A percentile compares a stretch with the other conserved stretches of the same genome.
Evolutionary conservation across 92 coral and sea anemone species (phyloP).

Genomic region (Zoanthus sansibaricus): DNA sequence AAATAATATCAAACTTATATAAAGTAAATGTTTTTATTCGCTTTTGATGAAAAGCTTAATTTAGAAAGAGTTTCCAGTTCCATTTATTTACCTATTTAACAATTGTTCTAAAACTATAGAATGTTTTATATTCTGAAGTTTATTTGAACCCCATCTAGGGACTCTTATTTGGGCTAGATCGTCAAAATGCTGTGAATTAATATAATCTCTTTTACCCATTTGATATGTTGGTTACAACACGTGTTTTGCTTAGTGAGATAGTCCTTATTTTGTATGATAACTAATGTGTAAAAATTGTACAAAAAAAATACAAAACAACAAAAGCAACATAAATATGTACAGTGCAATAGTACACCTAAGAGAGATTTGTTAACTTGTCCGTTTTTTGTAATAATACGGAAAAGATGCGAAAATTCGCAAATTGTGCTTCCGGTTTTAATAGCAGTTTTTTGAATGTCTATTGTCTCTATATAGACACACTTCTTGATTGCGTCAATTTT

Average conservation of each 20-base stretch:
- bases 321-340: slow-evolving; percentile 50
- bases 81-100: slow-evolving; percentile 8
- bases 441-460: neutral
- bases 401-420: neutral
- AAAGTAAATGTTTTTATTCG: slow-evolving; percentile 11
- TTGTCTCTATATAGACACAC: neutral
- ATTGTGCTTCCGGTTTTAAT: neutral
- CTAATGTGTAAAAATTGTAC: slow-evolving; percentile 41
- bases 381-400: neutral
- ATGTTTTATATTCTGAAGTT: neutral
- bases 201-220: neutral
- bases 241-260: slow-evolving; percentile 16
- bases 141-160: neutral
- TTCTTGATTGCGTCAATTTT: too few relatives aligned
- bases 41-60: slow-evolving; percentile 1
- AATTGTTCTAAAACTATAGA: neutral
- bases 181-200: neutral
- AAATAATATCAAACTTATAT: slow-evolving; percentile 9
- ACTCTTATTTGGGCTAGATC: slow-evolving; percentile 1
- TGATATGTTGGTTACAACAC: neutral
- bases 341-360: neutral
- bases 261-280: slow-evolving; percentile 21
- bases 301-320: slow-evolving; percentile 47
- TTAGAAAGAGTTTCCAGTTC: neutral
- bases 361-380: neutral